These are phyloP conservation scores for Chrysemys picta DNA, from an alignment of 2,113 vertebrate species.

Conservation along the genomic window DNA sequence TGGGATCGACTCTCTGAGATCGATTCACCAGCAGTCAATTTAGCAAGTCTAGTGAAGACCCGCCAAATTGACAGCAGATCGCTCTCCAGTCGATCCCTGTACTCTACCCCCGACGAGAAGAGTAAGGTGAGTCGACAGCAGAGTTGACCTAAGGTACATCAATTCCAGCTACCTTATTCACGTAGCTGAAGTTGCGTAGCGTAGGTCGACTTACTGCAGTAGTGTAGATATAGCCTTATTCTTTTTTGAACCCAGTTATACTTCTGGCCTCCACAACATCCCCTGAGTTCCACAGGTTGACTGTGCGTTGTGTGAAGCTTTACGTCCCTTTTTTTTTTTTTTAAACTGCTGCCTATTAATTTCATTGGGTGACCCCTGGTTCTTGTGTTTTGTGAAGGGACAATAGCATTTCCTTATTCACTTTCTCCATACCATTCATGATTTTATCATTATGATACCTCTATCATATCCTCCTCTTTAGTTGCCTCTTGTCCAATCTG, in stretches of 20 bases:
- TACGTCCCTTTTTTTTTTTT: background rate
- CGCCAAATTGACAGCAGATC: too few relatives aligned
- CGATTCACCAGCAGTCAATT: too few relatives aligned
- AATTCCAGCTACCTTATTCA: too few relatives aligned
- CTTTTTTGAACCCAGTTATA: background rate
- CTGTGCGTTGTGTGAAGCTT: background rate
- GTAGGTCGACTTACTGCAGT: too few relatives aligned
- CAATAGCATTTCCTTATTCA: background rate
- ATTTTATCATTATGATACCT: background rate
- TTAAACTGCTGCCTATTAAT: background rate
- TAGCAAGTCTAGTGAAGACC: too few relatives aligned
- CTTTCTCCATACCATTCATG: background rate
- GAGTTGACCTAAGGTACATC: too few relatives aligned
- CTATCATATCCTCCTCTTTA: background rate
- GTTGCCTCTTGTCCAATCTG: background rate
- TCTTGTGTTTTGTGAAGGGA: background rate
- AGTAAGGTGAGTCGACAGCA: too few relatives aligned
- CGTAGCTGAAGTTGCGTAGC: too few relatives aligned
- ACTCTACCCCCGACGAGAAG: too few relatives aligned
- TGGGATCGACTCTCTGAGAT: too few relatives aligned
- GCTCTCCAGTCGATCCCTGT: too few relatives aligned
- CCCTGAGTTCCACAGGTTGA: background rate
- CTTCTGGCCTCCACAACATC: background rate
- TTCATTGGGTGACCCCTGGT: background rate
- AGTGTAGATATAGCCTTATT: background rate